Base-by-base conservation (phyloP, 2,888 invertebrate species). In the Drosophila antonietae region DNA sequence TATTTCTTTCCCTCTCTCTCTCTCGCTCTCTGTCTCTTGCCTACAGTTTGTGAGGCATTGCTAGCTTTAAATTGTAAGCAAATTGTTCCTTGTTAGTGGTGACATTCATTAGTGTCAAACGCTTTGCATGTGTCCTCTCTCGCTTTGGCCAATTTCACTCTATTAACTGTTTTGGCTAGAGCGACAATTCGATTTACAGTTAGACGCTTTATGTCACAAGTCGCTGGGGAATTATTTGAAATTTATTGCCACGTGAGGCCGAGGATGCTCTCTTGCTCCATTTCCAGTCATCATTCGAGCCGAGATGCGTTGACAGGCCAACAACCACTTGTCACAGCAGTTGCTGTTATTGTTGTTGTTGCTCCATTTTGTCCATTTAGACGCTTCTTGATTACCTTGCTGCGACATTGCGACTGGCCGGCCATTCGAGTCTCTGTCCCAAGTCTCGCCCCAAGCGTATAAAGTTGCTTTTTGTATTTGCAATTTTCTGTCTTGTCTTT, bases 341-440 rank as follows among this genome's bases (percentile, higher is more conserved):
- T 49, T 56, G 52, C 23, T 59, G 62, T 58, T 75, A 68, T 58
- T 73, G 58, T 60, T 75, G 72, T 67, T 73, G 73, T 69, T 85
- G 88, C 83, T 86, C 86, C 88, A 85, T 86, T 88, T 88, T 86
- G 86, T 83, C 88, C 84, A 84, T 84, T 88, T 83, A 74, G 76
- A 84, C 81, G 83, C 84, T 87, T 84, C 87, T 87, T 83, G 83
- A 87, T 83, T 83, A 78, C 85, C 84, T 85, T 75, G 86, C 81
- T 61, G 69, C 64, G 80, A 76, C 81, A 69, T 63, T 63, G 79
- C 67, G 68, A 67, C 64, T 56, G 37, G 56, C 67, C 37, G n/a
- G 55, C 49, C 57, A 62, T 46, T 43, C 57, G 67, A 41, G 37
- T 61, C 46, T 43, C 67, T 18, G 35, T 64, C 65, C 65, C 68